Conservation (phyloP, 2,797 vertebrate species). For the Halcyon chelicuti region DNA sequence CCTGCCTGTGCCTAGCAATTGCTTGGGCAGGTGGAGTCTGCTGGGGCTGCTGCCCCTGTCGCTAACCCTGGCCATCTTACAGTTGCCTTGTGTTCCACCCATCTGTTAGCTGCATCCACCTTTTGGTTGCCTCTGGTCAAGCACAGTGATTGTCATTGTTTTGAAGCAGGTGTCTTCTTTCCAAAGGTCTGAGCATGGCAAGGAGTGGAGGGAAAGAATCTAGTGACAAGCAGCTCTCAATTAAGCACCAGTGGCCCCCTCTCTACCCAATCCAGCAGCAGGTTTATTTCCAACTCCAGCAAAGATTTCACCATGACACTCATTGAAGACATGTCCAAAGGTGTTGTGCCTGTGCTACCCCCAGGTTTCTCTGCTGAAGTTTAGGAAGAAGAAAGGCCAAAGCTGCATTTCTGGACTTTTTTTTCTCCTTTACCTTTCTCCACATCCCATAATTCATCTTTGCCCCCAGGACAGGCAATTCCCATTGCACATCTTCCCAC, state of each 20-base stretch:
- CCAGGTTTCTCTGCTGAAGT: neutral
- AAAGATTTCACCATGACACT: neutral
- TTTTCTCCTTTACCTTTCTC: neutral
- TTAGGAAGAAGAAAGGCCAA: neutral
- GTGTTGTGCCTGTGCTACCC: neutral
- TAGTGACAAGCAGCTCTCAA: neutral
- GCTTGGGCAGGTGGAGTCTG: accelerated
- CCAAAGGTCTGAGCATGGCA: neutral
- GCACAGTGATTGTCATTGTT: neutral
- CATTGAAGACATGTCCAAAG: neutral
- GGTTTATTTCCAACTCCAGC: neutral
- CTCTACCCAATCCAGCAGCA: neutral
- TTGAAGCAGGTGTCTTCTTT: neutral
- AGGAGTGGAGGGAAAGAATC: neutral
- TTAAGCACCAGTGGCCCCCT: neutral
- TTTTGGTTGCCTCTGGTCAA: neutral
- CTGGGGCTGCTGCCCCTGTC: neutral
- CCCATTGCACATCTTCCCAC: neutral
- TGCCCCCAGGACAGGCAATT: neutral
- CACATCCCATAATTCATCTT: neutral
- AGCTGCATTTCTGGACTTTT: neutral
- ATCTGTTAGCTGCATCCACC: neutral
- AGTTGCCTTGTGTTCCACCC: neutral
- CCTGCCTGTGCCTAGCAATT: neutral
- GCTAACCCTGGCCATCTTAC: neutral